These are phyloP conservation scores for Neolamprologus caudopunctatus DNA, from an alignment of 2,113 vertebrate species.

Conservation along the genomic window DNA sequence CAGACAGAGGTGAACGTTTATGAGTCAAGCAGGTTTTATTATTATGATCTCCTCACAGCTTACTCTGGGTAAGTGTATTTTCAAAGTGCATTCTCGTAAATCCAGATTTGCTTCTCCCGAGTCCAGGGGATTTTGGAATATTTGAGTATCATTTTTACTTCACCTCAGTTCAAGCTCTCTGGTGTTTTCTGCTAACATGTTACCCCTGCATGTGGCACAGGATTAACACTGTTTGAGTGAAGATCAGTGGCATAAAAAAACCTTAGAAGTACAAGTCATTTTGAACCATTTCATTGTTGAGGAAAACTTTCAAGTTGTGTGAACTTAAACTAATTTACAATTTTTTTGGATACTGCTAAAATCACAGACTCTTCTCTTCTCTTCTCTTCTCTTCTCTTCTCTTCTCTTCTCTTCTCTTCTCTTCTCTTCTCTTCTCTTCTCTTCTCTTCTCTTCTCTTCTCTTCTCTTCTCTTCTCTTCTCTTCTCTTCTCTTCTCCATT, in stretches of 20 bases:
- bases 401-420: background rate
- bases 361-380: background rate
- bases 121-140: constrained; percentile 19
- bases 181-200: background rate
- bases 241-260: background rate
- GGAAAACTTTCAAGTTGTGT: background rate
- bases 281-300: background rate
- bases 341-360: background rate
- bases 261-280: background rate
- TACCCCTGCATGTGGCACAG: background rate
- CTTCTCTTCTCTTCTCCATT: background rate
- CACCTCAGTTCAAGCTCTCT: constrained; percentile 5
- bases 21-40: constrained; percentile 49
- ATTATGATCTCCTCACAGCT: constrained; percentile 13
- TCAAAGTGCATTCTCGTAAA: constrained; percentile 6
- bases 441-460: background rate
- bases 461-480: background rate
- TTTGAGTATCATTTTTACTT: constrained; percentile 36
- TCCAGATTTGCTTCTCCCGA: background rate
- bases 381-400: background rate
- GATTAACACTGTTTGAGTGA: constrained; percentile 27
- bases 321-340: background rate
- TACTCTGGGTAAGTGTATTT: background rate
- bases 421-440: background rate
- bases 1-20: constrained; percentile 41